These are phyloP conservation scores for Periparus ater DNA, from an alignment of 2,797 vertebrate species.

Conservation along the genomic window DNA sequence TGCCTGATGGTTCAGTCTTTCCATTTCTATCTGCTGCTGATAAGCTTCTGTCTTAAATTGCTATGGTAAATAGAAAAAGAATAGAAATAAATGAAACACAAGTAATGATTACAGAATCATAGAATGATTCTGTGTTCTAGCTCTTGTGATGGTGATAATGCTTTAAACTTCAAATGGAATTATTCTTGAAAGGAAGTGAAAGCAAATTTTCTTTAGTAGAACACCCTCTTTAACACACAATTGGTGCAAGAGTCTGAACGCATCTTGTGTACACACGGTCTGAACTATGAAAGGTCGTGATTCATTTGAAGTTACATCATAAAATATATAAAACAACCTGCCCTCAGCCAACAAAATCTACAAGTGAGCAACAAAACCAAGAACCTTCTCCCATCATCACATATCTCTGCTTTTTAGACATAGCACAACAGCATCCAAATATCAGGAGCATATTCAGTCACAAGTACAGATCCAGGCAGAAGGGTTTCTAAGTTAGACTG, in stretches of 20 bases:
- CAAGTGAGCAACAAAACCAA: neutral
- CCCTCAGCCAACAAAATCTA: neutral
- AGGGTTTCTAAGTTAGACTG: neutral
- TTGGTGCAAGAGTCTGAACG: neutral
- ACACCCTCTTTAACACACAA: neutral
- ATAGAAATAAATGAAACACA: neutral
- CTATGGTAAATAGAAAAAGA: slow-evolving; percentile 68
- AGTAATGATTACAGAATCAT: neutral
- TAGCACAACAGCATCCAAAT: neutral
- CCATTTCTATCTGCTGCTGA: slow-evolving; percentile 98
- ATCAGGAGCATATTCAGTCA: neutral
- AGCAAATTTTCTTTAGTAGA: neutral
- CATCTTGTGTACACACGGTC: neutral
- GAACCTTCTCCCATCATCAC: neutral
- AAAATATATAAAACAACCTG: neutral
- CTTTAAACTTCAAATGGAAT: neutral
- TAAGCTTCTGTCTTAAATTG: slow-evolving; percentile 95
- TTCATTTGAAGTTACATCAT: neutral
- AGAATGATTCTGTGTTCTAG: neutral
- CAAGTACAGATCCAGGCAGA: neutral
- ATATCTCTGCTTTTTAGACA: neutral
- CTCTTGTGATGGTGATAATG: neutral
- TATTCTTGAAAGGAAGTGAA: neutral
- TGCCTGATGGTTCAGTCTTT: slow-evolving; percentile 94
- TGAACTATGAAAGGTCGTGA: neutral